A percentile compares a stretch with the other conserved stretches of the same genome.
Evolutionary conservation across 53 echinoderm and acorn worm species (phyloP).

Genomic region (Hippasteria phrygiana): DNA sequence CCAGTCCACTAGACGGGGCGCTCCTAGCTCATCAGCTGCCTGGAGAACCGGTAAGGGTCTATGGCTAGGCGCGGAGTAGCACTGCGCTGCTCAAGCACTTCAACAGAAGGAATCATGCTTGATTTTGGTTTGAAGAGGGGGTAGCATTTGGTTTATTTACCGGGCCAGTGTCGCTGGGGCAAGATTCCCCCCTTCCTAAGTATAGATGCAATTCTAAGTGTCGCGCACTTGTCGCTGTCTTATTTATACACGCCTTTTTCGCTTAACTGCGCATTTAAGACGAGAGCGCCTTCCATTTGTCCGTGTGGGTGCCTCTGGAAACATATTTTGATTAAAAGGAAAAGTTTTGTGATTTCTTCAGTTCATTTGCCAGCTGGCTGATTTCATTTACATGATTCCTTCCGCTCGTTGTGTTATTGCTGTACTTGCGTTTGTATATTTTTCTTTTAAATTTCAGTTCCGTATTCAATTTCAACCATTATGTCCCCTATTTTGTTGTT

Average conservation of each 20-base stretch:
- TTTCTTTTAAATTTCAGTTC: too few species aligned
- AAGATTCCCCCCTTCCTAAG: conserved; percentile 49
- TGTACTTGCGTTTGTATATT: too few species aligned
- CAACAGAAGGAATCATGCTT: conserved; percentile 63
- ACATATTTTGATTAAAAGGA: too few species aligned
- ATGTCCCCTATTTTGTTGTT: too few species aligned
- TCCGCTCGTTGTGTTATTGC: too few species aligned
- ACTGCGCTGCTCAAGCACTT: conserved; percentile 36
- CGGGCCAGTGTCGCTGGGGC: conserved; percentile 1
- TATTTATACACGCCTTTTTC: conserved; percentile 34
- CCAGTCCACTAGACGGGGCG: not conserved
- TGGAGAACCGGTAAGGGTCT: conserved; percentile 58
- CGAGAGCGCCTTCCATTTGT: too few species aligned
- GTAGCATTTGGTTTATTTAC: conserved; percentile 31
- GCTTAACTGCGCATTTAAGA: conserved; percentile 25
- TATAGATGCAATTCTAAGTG: conserved; percentile 55
- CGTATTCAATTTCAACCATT: too few species aligned
- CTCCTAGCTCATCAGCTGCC: conserved; percentile 47
- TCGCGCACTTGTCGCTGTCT: conserved; percentile 57
- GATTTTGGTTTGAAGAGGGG: conserved; percentile 62
- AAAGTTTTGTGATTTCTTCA: too few species aligned
- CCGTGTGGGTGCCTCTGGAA: not conserved
- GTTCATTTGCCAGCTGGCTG: too few species aligned
- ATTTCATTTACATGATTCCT: too few species aligned
- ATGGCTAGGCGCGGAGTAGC: conserved; percentile 27